A percentile compares a stretch with the other conserved stretches of the same genome.
These are phyloP conservation scores for Tridacna gigas DNA, from an alignment of 2,888 invertebrate genomes.

Conservation along the genomic window DNA sequence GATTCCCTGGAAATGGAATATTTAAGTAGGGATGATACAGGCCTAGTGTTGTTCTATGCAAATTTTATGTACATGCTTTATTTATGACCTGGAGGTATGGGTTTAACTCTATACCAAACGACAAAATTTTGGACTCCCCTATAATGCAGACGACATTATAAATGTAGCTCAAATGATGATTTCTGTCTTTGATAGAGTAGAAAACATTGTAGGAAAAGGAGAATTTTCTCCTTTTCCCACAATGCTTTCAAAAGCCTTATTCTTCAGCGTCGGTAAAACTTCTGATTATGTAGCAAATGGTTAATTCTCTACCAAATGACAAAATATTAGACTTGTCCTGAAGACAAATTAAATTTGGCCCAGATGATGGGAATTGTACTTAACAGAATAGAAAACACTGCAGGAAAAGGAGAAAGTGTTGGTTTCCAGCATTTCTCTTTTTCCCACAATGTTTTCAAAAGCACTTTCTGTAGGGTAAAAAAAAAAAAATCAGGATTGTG, in stretches of 20 bases:
- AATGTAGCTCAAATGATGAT: background rate
- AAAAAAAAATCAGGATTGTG: too few species aligned
- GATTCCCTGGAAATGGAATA: background rate
- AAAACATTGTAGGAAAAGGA: slow-evolving; percentile 7
- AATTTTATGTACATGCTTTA: background rate
- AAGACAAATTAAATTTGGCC: too few species aligned
- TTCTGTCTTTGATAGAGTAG: background rate
- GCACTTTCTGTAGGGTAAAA: too few species aligned
- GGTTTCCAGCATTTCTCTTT: background rate
- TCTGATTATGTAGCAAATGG: too few species aligned
- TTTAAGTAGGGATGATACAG: background rate
- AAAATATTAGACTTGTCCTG: too few species aligned
- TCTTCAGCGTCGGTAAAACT: too few species aligned
- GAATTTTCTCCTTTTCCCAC: background rate
- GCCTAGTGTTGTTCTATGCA: too few species aligned
- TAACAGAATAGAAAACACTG: too few species aligned
- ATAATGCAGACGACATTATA: slow-evolving; percentile 3
- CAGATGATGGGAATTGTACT: too few species aligned
- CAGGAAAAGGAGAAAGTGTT: background rate
- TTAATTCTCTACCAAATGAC: too few species aligned
- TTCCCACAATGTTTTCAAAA: background rate
- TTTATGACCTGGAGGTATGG: background rate
- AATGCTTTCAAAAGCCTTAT: too few species aligned
- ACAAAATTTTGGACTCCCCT: background rate
- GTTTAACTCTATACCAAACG: background rate